A percentile compares a stretch with the other conserved stretches of the same genome.
Evolutionary conservation across 2,113 vertebrate genomes (phyloP).

Genomic region (Sander vitreus): DNA sequence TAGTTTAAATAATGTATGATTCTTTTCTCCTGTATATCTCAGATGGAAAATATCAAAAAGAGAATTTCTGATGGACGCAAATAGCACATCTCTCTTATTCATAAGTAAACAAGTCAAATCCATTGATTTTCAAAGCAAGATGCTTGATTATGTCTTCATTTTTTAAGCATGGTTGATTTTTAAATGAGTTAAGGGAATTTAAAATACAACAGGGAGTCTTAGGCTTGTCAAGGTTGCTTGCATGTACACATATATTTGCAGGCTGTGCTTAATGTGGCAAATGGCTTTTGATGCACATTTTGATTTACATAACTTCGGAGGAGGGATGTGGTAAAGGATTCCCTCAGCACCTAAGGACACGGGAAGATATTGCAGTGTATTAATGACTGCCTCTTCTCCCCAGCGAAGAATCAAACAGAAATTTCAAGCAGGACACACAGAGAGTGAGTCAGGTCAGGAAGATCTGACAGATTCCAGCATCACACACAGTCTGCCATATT

Average conservation of each 20-base stretch:
- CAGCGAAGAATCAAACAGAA: constrained; percentile 80
- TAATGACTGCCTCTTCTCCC: constrained; percentile 78
- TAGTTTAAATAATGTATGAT: constrained; percentile 70
- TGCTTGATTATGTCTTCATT: constrained; percentile 81
- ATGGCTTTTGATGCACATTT: constrained; percentile 82
- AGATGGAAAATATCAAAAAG: constrained; percentile 61
- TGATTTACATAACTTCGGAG: constrained; percentile 82
- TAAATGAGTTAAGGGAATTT: constrained; percentile 80
- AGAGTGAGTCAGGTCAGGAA: constrained; percentile 67
- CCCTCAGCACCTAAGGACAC: constrained; percentile 79
- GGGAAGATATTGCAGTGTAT: constrained; percentile 76
- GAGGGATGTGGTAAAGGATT: constrained; percentile 77
- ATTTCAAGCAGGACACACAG: constrained; percentile 82
- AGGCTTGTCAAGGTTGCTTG: constrained; percentile 80
- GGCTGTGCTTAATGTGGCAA: constrained; percentile 80
- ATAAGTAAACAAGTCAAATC: constrained; percentile 81
- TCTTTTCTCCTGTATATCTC: constrained; percentile 57
- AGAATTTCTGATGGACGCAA: constrained; percentile 71
- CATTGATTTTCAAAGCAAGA: constrained; percentile 83
- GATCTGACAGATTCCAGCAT: constrained; percentile 79
- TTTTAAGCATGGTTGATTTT: constrained; percentile 80
- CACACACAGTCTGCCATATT: constrained; percentile 68
- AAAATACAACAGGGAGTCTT: constrained; percentile 77
- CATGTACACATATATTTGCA: constrained; percentile 77
- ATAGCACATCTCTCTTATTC: constrained; percentile 79